A percentile compares a stretch with the other conserved stretches of the same genome.
Evolutionary conservation across 2,888 invertebrate species (phyloP).

Genomic region (Rhimphoctona megacephalus): DNA sequence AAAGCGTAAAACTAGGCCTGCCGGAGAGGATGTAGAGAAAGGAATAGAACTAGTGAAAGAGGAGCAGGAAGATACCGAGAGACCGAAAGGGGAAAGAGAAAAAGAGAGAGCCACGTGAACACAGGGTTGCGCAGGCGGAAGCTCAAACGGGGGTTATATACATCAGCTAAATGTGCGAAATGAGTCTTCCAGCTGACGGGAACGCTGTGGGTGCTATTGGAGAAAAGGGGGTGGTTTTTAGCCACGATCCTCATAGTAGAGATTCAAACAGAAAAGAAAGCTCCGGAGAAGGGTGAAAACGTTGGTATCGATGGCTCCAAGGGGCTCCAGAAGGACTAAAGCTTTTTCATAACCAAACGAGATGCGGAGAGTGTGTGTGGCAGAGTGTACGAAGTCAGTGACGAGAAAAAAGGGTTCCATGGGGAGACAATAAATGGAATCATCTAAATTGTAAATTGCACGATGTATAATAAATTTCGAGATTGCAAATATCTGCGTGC

Average conservation of each 20-base stretch:
- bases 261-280: slow-evolving; percentile 21
- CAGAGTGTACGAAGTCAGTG: slow-evolving; percentile 15
- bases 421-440: slow-evolving; percentile 76
- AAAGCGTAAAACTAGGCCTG: slow-evolving; percentile 69
- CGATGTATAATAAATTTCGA: slow-evolving; percentile 75
- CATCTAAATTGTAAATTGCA: slow-evolving; percentile 82
- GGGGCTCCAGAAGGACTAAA: slow-evolving; percentile 25
- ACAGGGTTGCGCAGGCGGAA: slow-evolving; percentile 36
- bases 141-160: slow-evolving; percentile 59
- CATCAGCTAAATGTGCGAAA: slow-evolving; percentile 80
- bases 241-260: slow-evolving; percentile 14
- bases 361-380: slow-evolving; percentile 36
- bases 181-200: slow-evolving; percentile 80
- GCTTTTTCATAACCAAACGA: slow-evolving; percentile 77
- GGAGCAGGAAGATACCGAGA: neutral
- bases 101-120: slow-evolving; percentile 5
- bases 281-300: slow-evolving; percentile 19
- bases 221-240: slow-evolving; percentile 49
- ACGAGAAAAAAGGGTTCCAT: slow-evolving; percentile 69
- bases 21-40: slow-evolving; percentile 40
- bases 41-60: slow-evolving; percentile 23
- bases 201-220: slow-evolving; percentile 56
- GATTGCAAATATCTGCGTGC: slow-evolving; percentile 76
- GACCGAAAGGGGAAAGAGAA: neutral
- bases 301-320: slow-evolving; percentile 46